phyloP scores from a whole-genome alignment of 2,113 vertebrate genomes.

The Aphyosemion australe region DNA sequence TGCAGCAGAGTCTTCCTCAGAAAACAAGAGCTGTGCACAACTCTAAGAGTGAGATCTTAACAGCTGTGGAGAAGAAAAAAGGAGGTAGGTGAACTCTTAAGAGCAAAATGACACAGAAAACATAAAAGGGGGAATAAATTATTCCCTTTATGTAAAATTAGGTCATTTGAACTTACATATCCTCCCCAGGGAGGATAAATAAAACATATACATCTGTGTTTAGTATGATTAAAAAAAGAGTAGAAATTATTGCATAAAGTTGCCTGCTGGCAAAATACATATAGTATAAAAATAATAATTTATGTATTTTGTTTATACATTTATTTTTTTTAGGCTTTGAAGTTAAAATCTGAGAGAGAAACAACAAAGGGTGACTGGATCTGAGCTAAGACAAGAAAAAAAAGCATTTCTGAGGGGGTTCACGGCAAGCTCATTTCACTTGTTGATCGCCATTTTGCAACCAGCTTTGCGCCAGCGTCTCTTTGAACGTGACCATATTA shows the following conservation, averaged over 20 bases:
- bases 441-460: conserved; percentile 68
- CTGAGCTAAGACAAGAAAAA: not conserved
- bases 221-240: too few species aligned
- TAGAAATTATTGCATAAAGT: too few species aligned
- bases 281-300: too few species aligned
- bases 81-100: conserved; percentile 1
- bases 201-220: too few species aligned
- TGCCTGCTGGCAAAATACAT: too few species aligned
- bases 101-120: conserved; percentile 6
- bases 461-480: conserved; percentile 11
- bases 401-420: conserved; percentile 24
- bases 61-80: not conserved
- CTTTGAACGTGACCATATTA: not conserved
- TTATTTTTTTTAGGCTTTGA: not conserved
- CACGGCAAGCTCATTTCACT: conserved; percentile 42
- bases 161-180: not conserved
- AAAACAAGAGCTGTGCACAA: conserved; percentile 48
- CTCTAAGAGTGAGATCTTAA: not conserved
- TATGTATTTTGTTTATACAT: not conserved
- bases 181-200: too few species aligned
- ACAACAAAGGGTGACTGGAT: conserved; percentile 11
- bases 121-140: not conserved
- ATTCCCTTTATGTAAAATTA: not conserved
- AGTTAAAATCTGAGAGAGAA: conserved; percentile 3
- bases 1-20: conserved; percentile 62